A percentile compares a stretch with the other conserved stretches of the same genome.
phyloP scores from a whole-genome alignment of 2,888 invertebrate genomes.

The Ormyrus pomaceus region DNA sequence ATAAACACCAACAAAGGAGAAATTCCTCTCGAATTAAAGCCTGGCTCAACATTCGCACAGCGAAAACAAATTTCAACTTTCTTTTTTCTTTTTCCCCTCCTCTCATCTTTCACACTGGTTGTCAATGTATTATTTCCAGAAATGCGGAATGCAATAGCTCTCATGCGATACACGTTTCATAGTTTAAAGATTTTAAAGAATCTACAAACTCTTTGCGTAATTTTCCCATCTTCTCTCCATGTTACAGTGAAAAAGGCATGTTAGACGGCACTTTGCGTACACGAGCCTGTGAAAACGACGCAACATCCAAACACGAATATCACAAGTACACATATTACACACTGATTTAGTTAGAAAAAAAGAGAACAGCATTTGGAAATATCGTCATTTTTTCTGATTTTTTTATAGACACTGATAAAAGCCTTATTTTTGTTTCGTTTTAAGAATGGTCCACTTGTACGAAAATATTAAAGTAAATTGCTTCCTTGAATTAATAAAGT shows the following conservation, averaged over 20 bases:
- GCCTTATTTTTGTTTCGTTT: not conserved
- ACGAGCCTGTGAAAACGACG: conserved; percentile 29
- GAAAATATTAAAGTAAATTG: not conserved
- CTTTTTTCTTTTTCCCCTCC: not conserved
- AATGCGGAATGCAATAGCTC: conserved; percentile 34
- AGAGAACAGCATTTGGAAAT: conserved; percentile 1
- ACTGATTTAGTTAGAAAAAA: conserved; percentile 27
- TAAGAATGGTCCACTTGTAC: not conserved
- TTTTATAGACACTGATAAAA: conserved; percentile 21
- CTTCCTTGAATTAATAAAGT: not conserved
- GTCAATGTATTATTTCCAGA: conserved; percentile 26
- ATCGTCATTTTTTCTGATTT: not conserved
- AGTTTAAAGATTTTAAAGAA: conserved; percentile 14
- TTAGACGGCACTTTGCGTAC: conserved; percentile 32
- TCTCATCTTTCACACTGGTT: conserved; percentile 13
- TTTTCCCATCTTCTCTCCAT: conserved; percentile 5
- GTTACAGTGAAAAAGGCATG: conserved; percentile 36
- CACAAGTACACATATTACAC: conserved; percentile 47
- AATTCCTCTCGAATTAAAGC: conserved; percentile 20
- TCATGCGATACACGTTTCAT: conserved; percentile 12
- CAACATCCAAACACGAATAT: conserved; percentile 49
- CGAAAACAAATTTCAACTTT: conserved; percentile 21
- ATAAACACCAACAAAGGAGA: conserved; percentile 17
- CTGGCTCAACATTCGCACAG: conserved; percentile 31
- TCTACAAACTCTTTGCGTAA: conserved; percentile 1